Evolutionary conservation across 2,888 invertebrate genomes (phyloP).

Genomic region (Autographa pulchrina): DNA sequence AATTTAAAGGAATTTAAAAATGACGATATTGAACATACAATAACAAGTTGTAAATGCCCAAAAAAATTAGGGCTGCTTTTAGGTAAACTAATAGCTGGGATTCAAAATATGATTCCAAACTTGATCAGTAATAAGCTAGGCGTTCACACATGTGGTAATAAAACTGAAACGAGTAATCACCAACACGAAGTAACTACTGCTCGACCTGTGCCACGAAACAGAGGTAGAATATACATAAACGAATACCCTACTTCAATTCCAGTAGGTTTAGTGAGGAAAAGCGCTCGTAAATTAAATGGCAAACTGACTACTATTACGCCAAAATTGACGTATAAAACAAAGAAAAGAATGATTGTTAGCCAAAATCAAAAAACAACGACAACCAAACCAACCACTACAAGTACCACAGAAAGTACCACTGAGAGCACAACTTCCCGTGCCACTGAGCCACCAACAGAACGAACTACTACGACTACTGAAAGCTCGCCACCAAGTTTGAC

Average conservation of each 20-base stretch:
- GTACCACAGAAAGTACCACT: background rate
- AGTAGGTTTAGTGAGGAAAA: background rate
- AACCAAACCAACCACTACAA: background rate
- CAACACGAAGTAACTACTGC: background rate
- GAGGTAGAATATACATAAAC: background rate
- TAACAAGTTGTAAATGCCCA: constrained; percentile 70
- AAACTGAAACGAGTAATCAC: background rate
- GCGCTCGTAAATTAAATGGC: background rate
- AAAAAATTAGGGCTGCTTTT: constrained; percentile 63
- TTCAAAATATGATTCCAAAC: constrained; percentile 67
- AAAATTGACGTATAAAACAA: background rate
- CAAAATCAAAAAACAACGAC: background rate
- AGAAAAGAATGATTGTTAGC: background rate
- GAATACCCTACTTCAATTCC: background rate
- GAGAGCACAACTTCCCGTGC: background rate
- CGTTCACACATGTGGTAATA: background rate
- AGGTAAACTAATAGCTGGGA: constrained; percentile 64
- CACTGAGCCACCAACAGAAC: background rate
- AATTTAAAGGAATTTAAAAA: constrained; percentile 4
- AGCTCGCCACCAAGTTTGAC: background rate
- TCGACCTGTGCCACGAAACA: background rate
- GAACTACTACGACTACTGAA: background rate
- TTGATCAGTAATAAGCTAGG: constrained; percentile 17
- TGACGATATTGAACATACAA: background rate
- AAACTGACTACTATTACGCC: background rate